A percentile compares a stretch with the other conserved stretches of the same genome.
Evolutionary conservation across 2,797 vertebrate species (phyloP).

Genomic region (Ctenopoma kingsleyae): DNA sequence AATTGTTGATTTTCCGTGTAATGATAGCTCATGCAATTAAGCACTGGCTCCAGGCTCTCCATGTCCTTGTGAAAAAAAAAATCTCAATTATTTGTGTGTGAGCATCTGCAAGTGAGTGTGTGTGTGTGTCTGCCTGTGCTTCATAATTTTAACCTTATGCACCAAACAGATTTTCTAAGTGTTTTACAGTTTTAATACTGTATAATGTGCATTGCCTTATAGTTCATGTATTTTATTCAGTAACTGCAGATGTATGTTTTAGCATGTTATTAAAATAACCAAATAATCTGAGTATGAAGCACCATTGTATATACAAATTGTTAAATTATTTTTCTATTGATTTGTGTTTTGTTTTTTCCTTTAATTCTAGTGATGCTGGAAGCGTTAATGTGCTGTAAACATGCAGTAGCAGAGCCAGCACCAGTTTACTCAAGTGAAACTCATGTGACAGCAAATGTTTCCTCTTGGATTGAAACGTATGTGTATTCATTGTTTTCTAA

Average conservation of each 20-base stretch:
- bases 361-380: background rate
- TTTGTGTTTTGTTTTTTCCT: background rate
- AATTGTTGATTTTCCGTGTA: constrained; percentile 88
- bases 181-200: constrained; percentile 22
- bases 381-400: constrained; percentile 28
- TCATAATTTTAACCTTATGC: constrained; percentile 49
- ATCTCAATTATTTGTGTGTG: constrained; percentile 82
- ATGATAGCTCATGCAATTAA: constrained; percentile 88
- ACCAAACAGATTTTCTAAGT: constrained; percentile 33
- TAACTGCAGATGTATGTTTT: background rate
- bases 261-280: no score
- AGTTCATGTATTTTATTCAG: constrained; percentile 23
- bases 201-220: constrained; percentile 14
- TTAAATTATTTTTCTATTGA: background rate
- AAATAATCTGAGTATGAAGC: background rate
- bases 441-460: constrained; percentile 65
- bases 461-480: constrained; percentile 75
- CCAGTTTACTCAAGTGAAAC: constrained; percentile 52
- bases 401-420: constrained; percentile 4
- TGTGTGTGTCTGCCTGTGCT: constrained; percentile 29
- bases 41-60: constrained; percentile 82
- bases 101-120: constrained; percentile 53
- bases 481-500: constrained; percentile 68
- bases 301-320: background rate
- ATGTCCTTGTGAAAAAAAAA: constrained; percentile 85